A percentile compares a stretch with the other conserved stretches of the same genome.
These are phyloP conservation scores for Platanista minor DNA, from an alignment of 2,113 vertebrate species.

Conservation along the genomic window DNA sequence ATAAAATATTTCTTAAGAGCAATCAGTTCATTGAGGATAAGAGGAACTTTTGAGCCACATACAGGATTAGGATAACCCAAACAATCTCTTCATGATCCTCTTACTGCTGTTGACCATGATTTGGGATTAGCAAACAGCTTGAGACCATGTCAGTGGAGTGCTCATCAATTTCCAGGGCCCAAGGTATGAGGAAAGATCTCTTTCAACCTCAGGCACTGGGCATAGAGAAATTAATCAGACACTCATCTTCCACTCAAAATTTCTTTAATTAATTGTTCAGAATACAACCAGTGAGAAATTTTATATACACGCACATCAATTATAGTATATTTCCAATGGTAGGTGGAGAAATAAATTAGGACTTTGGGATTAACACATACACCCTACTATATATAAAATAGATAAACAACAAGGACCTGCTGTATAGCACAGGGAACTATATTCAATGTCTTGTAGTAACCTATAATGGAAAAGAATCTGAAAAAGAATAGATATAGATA, in stretches of 20 bases:
- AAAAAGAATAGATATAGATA: background rate
- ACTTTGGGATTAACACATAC: background rate
- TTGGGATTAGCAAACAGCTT: background rate
- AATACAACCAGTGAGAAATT: background rate
- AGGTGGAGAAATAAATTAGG: background rate
- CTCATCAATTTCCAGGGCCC: background rate
- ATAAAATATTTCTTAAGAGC: background rate
- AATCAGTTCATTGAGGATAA: background rate
- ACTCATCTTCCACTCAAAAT: background rate
- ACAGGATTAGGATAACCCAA: background rate
- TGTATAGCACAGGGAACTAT: background rate
- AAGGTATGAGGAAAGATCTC: background rate
- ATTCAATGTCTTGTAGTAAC: background rate
- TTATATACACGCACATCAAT: background rate
- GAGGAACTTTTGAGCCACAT: background rate
- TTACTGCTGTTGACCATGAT: background rate
- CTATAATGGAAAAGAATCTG: background rate
- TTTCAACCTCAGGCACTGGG: background rate
- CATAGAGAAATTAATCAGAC: background rate
- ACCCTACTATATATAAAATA: background rate
- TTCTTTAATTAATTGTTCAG: background rate
- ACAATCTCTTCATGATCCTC: background rate
- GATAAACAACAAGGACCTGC: background rate
- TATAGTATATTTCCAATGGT: background rate
- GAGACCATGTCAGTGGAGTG: background rate